Base-by-base conservation (phyloP, 92 coral and sea anemone species). In the Diadumene lineata region DNA sequence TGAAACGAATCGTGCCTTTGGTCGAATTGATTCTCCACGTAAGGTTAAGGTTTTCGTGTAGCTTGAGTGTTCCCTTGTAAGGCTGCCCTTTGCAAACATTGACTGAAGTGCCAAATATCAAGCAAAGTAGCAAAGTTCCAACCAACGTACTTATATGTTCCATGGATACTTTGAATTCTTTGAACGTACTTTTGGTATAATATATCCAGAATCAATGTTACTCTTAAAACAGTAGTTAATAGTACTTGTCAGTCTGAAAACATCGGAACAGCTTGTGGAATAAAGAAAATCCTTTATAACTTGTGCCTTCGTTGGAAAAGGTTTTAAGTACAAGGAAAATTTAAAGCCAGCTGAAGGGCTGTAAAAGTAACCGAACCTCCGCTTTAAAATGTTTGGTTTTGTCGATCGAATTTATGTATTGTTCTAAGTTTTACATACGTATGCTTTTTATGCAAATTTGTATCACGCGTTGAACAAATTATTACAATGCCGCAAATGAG, bases 1-100 rank as follows among this genome's bases (percentile, higher is more conserved):
- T 77, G 73, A 86, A 86, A 44, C 75, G 50, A 26, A 86, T 73
- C 28, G 83, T 66, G 32, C 43, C 48, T 1, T 69, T 71, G 17
- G 27, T 48, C 29, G 75, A 29, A 66, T 81, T 68, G n/a, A 86
- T 66, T n/a, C 34, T 67, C 90, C 90, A 86, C 33, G 70, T 72
- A 27, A 86, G 68, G 34, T 60, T 1, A 44, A 73, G 77, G n/a
- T 66, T 67, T 26, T 73, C 64, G 69, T 81, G 46, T 0, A 86
- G 69, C 33, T 43, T 56, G 24, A 77, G 79, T 43, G 43, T 64
- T 65, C 73, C 75, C 4, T 2, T 50, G 25, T 19, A 73, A 64
- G 19, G 50, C 21, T 44, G 62, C 15, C 60, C 63, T 22, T 33
- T 73, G 51, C 64, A 58, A 58, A 62, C 31, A 64, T 25, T 51